Evolutionary conservation across 1,140 invertebrate species (phyloP).

Genomic region (Alviniconcha marisindica): DNA sequence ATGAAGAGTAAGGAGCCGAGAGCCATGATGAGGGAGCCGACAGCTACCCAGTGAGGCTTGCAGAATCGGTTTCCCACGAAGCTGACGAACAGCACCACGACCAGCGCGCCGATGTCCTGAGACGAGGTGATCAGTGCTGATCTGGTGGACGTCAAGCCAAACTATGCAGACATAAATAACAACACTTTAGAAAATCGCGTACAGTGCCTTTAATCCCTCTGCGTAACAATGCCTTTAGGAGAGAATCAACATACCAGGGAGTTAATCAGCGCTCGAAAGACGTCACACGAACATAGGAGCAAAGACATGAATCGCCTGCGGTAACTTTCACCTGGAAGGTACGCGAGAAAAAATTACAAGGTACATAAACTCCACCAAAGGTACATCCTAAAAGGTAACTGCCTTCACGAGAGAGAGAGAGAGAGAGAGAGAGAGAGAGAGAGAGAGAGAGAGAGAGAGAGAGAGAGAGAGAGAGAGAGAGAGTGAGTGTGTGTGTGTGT

Average conservation of each 20-base stretch:
- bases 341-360: no score
- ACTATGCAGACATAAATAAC: constrained; percentile 32
- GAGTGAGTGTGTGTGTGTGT: not conserved
- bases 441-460: constrained; percentile 8
- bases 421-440: not conserved
- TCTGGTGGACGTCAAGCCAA: constrained; percentile 50
- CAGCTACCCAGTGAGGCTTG: constrained; percentile 53
- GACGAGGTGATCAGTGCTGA: constrained; percentile 61
- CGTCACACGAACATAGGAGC: no score
- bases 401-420: constrained; percentile 16
- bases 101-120: constrained; percentile 60
- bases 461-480: not conserved
- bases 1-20: constrained; percentile 62
- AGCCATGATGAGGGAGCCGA: constrained; percentile 57
- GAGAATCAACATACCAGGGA: no score
- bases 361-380: no score
- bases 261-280: no score
- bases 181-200: no score
- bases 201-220: no score
- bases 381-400: no score
- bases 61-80: constrained; percentile 53
- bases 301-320: no score
- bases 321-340: no score
- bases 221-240: no score
- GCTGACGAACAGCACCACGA: constrained; percentile 60